phyloP scores from a whole-genome alignment of 2,113 vertebrate genomes.

The Ivindomyrus marchei region DNA sequence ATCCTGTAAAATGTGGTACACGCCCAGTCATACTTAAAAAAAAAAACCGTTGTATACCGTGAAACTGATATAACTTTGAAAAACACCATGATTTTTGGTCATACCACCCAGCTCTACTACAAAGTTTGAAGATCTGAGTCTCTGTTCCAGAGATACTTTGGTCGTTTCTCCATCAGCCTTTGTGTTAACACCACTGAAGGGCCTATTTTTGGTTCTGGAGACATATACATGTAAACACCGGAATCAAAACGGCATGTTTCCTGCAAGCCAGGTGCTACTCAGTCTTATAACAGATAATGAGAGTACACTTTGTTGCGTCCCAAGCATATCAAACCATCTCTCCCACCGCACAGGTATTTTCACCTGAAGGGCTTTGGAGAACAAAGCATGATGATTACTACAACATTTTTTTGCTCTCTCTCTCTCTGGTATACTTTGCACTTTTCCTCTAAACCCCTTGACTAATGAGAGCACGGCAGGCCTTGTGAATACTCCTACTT shows the following conservation, averaged over 20 bases:
- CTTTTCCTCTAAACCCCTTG: conserved; percentile 27
- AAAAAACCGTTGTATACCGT: too few relatives aligned
- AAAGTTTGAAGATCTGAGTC: not conserved
- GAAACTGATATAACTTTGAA: too few relatives aligned
- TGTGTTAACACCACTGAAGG: not conserved
- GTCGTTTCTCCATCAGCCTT: not conserved
- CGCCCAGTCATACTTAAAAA: too few relatives aligned
- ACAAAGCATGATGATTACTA: conserved; percentile 10
- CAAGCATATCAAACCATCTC: not conserved
- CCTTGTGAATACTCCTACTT: conserved; percentile 6
- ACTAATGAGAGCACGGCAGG: conserved; percentile 31
- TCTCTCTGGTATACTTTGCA: conserved; percentile 24
- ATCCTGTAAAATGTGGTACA: too few relatives aligned
- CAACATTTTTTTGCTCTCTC: not conserved
- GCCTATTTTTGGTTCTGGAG: not conserved
- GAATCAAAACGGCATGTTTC: not conserved
- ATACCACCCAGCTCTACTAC: too few relatives aligned
- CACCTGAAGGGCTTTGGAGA: not conserved
- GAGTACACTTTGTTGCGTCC: not conserved
- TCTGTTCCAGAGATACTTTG: not conserved
- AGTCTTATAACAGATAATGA: not conserved
- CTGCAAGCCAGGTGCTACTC: not conserved
- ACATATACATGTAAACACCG: not conserved
- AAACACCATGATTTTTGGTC: too few relatives aligned
- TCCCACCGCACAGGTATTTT: not conserved